Conservation (phyloP, 1,140 invertebrate species). For the Aporrectodea caliginosa region DNA sequence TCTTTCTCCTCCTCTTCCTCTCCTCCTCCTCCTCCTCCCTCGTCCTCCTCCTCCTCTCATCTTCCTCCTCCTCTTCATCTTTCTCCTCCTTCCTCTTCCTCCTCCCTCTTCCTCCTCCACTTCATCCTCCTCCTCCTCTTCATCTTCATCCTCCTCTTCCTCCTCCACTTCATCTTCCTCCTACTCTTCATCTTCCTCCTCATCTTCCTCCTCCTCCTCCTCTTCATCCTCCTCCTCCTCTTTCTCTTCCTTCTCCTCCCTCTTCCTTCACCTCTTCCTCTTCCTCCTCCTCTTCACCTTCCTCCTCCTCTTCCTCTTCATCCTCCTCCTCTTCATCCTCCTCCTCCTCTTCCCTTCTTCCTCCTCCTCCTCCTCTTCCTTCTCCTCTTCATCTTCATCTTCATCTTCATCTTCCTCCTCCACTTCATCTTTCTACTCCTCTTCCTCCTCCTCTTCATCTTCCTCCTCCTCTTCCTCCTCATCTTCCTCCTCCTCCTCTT, state of each 20-base stretch:
- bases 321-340: no score
- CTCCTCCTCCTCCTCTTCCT: background rate
- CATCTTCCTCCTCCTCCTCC: no score
- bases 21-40: slow-evolving; percentile 9
- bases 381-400: background rate
- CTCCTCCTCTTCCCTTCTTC: background rate
- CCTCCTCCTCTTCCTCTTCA: background rate
- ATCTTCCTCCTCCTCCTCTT: background rate
- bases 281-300: background rate
- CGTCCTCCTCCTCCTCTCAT: no score
- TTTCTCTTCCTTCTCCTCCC: slow-evolving; percentile 1
- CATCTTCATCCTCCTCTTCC: no score
- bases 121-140: no score
- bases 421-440: no score
- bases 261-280: no score
- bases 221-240: no score
- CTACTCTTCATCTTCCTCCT: no score
- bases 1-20: no score
- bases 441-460: background rate
- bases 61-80: no score
- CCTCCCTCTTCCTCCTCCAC: background rate
- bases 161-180: no score
- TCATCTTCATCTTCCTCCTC: background rate
- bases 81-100: slow-evolving; percentile 10
- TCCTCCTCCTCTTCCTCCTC: background rate